phyloP scores from a whole-genome alignment of 2,888 invertebrate species.

The Craniophora ligustri region DNA sequence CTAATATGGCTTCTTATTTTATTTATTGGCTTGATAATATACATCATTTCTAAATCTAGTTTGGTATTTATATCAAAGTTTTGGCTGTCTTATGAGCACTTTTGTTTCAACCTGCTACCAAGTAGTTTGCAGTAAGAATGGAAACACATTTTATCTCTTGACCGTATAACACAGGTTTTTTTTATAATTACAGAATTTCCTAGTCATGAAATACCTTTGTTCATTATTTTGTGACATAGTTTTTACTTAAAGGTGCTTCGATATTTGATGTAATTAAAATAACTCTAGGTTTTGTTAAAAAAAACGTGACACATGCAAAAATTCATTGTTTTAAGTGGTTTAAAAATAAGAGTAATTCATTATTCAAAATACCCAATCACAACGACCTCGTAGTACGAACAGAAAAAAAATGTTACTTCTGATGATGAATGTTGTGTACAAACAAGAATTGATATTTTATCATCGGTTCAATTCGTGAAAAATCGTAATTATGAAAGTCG shows the following conservation, averaged over 20 bases:
- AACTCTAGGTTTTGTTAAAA: conserved; percentile 45
- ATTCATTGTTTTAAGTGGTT: conserved; percentile 2
- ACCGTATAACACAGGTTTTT: no score
- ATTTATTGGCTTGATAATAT: no score
- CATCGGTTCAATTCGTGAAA: conserved; percentile 25
- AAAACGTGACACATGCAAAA: no score
- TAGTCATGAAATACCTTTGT: neutral
- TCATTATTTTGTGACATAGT: conserved; percentile 13
- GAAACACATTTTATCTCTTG: neutral
- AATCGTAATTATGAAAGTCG: conserved; percentile 31
- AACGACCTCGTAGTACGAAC: conserved; percentile 41
- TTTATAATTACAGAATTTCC: neutral
- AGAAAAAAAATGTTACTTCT: conserved; percentile 56
- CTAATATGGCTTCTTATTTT: no score
- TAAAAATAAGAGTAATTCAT: conserved; percentile 1
- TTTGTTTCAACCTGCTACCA: neutral
- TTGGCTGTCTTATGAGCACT: no score
- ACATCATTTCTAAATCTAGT: no score
- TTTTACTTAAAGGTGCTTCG: conserved; percentile 32
- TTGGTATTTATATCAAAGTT: no score
- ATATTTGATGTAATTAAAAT: conserved; percentile 27
- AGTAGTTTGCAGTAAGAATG: neutral
- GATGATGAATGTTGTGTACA: conserved; percentile 61
- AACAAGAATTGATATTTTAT: conserved; percentile 65
- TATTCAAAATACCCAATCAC: conserved; percentile 56